Conservation (phyloP, 2,888 invertebrate species). For the Drosophila picticornis region DNA sequence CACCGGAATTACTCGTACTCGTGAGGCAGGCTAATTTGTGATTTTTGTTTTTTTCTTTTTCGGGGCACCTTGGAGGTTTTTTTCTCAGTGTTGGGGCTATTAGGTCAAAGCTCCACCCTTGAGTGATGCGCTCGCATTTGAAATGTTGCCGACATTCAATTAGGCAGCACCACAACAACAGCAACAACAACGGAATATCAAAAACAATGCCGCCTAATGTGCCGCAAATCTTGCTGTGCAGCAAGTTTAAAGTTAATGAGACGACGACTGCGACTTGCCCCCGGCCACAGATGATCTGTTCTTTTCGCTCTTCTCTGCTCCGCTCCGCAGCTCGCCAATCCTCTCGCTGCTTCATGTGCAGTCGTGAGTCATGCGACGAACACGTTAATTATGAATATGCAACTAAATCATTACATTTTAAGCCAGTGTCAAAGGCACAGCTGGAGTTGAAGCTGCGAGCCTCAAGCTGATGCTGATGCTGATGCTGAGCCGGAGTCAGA, state of each 20-base stretch:
- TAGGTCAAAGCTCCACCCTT: slow-evolving; percentile 52
- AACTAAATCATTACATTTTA: slow-evolving; percentile 84
- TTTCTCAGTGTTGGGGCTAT: slow-evolving; percentile 32
- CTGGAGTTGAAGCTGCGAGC: slow-evolving; percentile 56
- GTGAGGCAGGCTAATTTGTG: slow-evolving; percentile 17
- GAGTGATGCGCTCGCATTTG: slow-evolving; percentile 68
- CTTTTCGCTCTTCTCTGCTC: not conserved
- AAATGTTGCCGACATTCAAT: slow-evolving; percentile 79
- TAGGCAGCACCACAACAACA: slow-evolving; percentile 40
- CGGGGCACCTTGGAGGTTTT: slow-evolving; percentile 1
- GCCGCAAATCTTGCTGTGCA: slow-evolving; percentile 30
- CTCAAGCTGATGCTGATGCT: not conserved
- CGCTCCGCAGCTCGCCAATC: not conserved
- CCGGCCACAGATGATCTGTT: slow-evolving; percentile 33
- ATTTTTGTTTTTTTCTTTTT: too few relatives aligned
- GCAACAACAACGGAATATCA: slow-evolving; percentile 29
- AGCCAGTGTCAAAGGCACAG: slow-evolving; percentile 82
- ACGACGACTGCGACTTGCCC: slow-evolving; percentile 65
- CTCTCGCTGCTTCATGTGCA: not conserved
- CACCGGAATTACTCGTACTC: slow-evolving; percentile 82
- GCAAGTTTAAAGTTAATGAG: slow-evolving; percentile 70
- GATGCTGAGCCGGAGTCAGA: not conserved
- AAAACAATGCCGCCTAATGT: slow-evolving; percentile 61
- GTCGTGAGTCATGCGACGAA: slow-evolving; percentile 53
- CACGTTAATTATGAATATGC: slow-evolving; percentile 81